Evolutionary conservation across 2,888 invertebrate species (phyloP), one percentile per base, ranked within the genome.

Genomic region (Epistrophe eligans): DNA sequence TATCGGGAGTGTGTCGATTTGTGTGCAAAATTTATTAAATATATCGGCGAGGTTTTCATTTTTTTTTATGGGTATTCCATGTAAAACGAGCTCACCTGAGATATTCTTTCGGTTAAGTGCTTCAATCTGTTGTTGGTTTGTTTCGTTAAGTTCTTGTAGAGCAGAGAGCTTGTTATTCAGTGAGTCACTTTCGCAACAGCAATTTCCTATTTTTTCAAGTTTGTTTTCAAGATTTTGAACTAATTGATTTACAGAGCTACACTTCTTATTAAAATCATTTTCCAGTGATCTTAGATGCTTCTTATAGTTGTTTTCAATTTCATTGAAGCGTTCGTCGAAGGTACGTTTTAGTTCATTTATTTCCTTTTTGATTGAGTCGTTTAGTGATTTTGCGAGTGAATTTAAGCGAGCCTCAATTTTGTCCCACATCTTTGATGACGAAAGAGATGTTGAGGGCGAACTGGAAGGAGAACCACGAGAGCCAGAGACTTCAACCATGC

Each of bases 1-100:
- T 8, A 66, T 48, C 45, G 32, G 24, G 24, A 28, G 24, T 13
- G 6, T 3, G 45, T 13, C 17, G 32, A 8, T 28, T 28, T 10
- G 64, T 48, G 4, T 40, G 40, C 28, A 48, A 32, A 66, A 66
- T 9, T 32, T 32, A 17, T 66, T 24, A 66, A 48, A 66, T 4
- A 48, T 28, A 6, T 48, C 28, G 9, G 2, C 38, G 9, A 66
- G 64, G 7, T 66, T 66, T 48, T 48, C 64, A 48, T 66, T 66
- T 48, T 66, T 4, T 4, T 4, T 2, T 2, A 66, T 32, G 15
- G 48, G 17, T 17, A 66, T 66, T 43, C 48, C 48, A 17, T 66
- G 64, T 2, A 48, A 13, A 15, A 48, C 45, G 11, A 66, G 15
- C 32, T 66, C 64, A 1, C 28, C 64, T n/a, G 64, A 40, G 11